Evolutionary conservation across 2,113 vertebrate genomes (phyloP).

Genomic region (cattle (Bos taurus)): DNA sequence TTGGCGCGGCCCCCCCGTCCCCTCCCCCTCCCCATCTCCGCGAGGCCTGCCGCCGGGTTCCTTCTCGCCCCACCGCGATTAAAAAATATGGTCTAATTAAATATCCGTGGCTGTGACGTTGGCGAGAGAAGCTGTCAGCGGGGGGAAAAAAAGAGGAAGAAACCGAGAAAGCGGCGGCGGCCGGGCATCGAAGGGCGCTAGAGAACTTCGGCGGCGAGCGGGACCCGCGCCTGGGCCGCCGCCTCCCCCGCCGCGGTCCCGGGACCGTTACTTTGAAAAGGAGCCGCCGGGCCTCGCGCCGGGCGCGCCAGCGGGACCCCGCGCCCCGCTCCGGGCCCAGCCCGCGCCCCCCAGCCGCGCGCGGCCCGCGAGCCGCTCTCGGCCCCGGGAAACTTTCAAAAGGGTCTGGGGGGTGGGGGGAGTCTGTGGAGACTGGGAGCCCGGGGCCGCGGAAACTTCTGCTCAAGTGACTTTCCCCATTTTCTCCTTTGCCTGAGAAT

Average conservation of each 20-base stretch:
- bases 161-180: neutral
- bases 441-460: constrained; percentile 57
- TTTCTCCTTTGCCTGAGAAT: neutral
- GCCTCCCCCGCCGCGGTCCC: constrained; percentile 65
- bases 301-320: neutral
- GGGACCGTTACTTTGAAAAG: constrained; percentile 81
- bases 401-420: constrained; percentile 26
- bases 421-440: neutral
- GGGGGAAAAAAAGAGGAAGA: constrained; percentile 79
- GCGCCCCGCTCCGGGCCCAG: neutral
- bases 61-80: constrained; percentile 83
- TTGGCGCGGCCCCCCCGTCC: constrained; percentile 46
- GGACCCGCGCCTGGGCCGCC: constrained; percentile 69
- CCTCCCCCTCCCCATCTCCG: constrained; percentile 83
- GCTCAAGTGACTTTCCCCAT: constrained; percentile 51
- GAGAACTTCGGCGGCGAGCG: constrained; percentile 84
- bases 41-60: constrained; percentile 80
- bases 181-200: constrained; percentile 82
- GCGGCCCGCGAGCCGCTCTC: neutral
- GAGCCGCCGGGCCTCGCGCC: neutral
- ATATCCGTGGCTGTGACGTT: constrained; percentile 91
- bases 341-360: constrained; percentile 31
- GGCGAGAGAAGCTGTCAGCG: constrained; percentile 85
- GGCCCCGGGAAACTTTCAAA: constrained; percentile 64
- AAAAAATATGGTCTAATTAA: constrained; percentile 92